Evolutionary conservation across 1,140 invertebrate species (phyloP).

Genomic region (Anoplophora glabripennis): DNA sequence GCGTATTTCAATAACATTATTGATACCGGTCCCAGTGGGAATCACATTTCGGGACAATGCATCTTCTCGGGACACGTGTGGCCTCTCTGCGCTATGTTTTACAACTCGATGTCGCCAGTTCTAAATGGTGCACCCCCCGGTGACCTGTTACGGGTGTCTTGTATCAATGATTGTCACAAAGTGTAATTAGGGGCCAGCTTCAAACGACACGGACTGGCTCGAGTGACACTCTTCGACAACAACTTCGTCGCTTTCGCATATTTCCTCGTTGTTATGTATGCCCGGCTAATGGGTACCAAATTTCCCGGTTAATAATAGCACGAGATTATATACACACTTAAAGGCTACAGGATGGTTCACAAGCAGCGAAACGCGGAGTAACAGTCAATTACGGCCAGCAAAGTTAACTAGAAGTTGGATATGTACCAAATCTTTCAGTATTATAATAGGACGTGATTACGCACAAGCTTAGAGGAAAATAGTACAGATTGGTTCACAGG

Average conservation of each 20-base stretch:
- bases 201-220: constrained; percentile 31
- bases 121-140: constrained; percentile 19
- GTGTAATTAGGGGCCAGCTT: constrained; percentile 29
- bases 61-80: constrained; percentile 23
- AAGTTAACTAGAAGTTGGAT: too few relatives aligned
- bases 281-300: not conserved
- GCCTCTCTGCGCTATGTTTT: constrained; percentile 25
- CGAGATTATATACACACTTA: too few relatives aligned
- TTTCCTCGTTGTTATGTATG: not conserved
- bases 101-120: constrained; percentile 23
- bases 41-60: constrained; percentile 21
- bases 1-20: constrained; percentile 34
- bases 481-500: too few relatives aligned
- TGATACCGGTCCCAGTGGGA: constrained; percentile 28
- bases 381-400: too few relatives aligned
- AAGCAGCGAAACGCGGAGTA: too few relatives aligned
- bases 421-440: too few relatives aligned
- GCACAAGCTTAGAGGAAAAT: too few relatives aligned
- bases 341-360: not conserved
- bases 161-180: constrained; percentile 31
- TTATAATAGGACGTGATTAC: too few relatives aligned
- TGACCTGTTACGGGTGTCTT: constrained; percentile 11
- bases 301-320: too few relatives aligned
- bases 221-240: constrained; percentile 33
- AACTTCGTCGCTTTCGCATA: constrained; percentile 4